Base-by-base conservation (phyloP, 2,113 vertebrate genomes). In the Hassar affinis region DNA sequence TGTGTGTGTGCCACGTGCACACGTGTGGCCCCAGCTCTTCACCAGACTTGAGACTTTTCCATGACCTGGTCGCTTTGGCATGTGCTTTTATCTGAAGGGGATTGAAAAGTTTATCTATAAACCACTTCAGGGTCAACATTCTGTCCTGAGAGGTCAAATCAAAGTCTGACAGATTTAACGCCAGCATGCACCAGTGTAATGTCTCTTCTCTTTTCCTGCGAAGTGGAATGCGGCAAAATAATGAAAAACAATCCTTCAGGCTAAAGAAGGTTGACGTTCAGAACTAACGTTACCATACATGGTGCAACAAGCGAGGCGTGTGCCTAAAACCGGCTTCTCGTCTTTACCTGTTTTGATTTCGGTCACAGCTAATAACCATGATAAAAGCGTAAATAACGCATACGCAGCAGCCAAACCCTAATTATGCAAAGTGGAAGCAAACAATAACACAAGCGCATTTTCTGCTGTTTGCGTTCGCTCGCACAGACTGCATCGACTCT, bases 21-120 rank as follows among this genome's bases (percentile, higher is more conserved):
- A n/a, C 38, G 51, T 80, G 81, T 62, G 80, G 75, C 59, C 35
- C 49, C 51, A 25, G 86, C 90, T 91, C 92, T 91, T 92, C 88
- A 89, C 90, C 89, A 91, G 90, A 91, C 92, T 91, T 86, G 81
- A 90, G 91, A 92, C 92, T 92, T 94, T 81, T 93, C 93, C 92
- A 94, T 94, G 93, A 93, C 89, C 90, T 91, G 86, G 81, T 91
- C 88, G 86, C 89, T 89, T 79, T 93, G 93, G 93, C 93, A 94
- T 93, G 91, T 91, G 91, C 91, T 92, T 81, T 89, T 92, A 91
- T 93, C 92, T 92, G 80, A 91, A 89, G 86, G 74, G 88, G 90
- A 90, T 86, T 90, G 86, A 87, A 87, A 90, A 77, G 83, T 91
- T 90, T 90, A 92, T 92, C 91, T 88, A 90, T 88, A 86, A 90